phyloP scores from a whole-genome alignment of 37 sponge, comb jelly and placozoan species.

The Halisarca cf. caerulea region DNA sequence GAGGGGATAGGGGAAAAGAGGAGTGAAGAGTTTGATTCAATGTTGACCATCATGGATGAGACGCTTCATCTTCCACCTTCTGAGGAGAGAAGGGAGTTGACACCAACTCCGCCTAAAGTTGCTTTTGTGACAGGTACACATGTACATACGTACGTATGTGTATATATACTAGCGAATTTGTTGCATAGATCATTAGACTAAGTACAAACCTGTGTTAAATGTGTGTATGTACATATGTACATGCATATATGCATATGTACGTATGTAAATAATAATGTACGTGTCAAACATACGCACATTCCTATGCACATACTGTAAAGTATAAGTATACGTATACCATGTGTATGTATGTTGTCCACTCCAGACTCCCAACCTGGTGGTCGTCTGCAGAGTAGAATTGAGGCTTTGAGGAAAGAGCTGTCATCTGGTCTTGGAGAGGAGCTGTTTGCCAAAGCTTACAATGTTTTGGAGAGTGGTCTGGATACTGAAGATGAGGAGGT shows the following conservation, averaged over 20 bases:
- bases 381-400: neutral
- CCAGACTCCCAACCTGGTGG: slow-evolving; percentile 5
- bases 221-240: no score
- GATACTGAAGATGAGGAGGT: slow-evolving; percentile 8
- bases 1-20: neutral
- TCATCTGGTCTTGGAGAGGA: slow-evolving; percentile 3
- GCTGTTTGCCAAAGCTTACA: slow-evolving; percentile 17
- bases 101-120: neutral
- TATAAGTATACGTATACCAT: neutral
- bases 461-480: neutral
- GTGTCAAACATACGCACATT: neutral
- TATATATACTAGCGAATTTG: no score
- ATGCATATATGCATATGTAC: no score
- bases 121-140: slow-evolving; percentile 6
- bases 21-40: slow-evolving; percentile 7
- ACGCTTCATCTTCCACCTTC: slow-evolving; percentile 15
- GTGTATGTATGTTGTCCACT: neutral
- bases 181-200: neutral
- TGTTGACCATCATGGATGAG: slow-evolving; percentile 23
- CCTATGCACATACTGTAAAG: no score
- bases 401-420: slow-evolving; percentile 7
- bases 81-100: neutral
- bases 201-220: no score
- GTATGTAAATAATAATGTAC: no score
- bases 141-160: neutral